These are phyloP conservation scores for western clawed frog (Xenopus tropicalis) DNA, from an alignment of 2,113 vertebrate genomes.

Conservation along the genomic window UCB_Xtro_10.0 CM004447.2:20744001-20744500, in stretches of 20 bases:
- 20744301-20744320: slow-evolving; percentile 6
- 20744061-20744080: no score
- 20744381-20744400: slow-evolving; percentile 1
- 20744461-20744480: neutral
- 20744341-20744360: slow-evolving; percentile 32
- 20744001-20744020: no score
- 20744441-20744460: neutral
- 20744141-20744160: no score
- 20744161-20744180: no score
- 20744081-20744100: no score
- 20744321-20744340: slow-evolving; percentile 21
- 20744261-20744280: neutral
- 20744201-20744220: slow-evolving; percentile 33
- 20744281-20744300: slow-evolving; percentile 2
- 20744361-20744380: slow-evolving; percentile 10
- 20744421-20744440: neutral
- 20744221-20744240: slow-evolving; percentile 20
- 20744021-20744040: no score
- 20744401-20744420: neutral
- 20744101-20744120: no score
- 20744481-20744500: no score
- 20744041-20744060: no score
- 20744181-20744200: neutral
- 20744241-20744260: slow-evolving; percentile 25
- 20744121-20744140: no score